These are phyloP conservation scores for Atta texana DNA, from an alignment of 1,140 invertebrate genomes.

Conservation along the genomic window DNA sequence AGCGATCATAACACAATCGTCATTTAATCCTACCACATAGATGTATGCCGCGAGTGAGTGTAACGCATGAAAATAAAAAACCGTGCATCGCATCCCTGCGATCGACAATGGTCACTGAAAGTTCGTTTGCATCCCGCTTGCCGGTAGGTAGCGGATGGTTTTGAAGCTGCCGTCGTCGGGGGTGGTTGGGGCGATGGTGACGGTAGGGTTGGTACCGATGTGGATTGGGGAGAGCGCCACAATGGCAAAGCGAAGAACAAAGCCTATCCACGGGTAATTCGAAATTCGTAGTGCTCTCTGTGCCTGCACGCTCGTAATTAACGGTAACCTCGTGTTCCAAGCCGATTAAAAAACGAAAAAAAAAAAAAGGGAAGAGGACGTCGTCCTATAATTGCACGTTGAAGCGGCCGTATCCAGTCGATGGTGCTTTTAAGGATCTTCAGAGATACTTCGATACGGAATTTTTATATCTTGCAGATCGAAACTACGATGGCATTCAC, in stretches of 20 bases:
- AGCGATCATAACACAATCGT: conserved; percentile 49
- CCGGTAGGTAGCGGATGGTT: conserved; percentile 70
- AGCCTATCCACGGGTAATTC: conserved; percentile 77
- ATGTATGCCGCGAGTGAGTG: conserved; percentile 27
- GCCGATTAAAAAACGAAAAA: conserved; percentile 69
- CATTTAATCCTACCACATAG: conserved; percentile 43
- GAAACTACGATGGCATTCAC: not conserved
- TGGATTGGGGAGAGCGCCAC: conserved; percentile 49
- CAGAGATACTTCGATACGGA: not conserved
- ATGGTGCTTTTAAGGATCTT: conserved; percentile 65
- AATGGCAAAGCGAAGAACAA: conserved; percentile 76
- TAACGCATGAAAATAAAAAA: conserved; percentile 70
- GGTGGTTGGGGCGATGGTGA: conserved; percentile 19
- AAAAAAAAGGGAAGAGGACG: conserved; percentile 32
- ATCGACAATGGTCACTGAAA: conserved; percentile 71
- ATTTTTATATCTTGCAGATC: conserved; percentile 57
- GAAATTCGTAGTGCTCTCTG: conserved; percentile 74
- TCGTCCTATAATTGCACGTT: conserved; percentile 68
- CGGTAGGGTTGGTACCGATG: conserved; percentile 46
- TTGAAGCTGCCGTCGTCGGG: conserved; percentile 69
- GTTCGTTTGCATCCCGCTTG: conserved; percentile 75
- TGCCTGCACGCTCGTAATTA: conserved; percentile 73
- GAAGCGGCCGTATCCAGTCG: conserved; percentile 16
- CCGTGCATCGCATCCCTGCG: conserved; percentile 61
- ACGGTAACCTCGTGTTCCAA: conserved; percentile 74